Evolutionary conservation across 2,113 vertebrate genomes (phyloP).

Genomic region (Crocuta crocuta): DNA sequence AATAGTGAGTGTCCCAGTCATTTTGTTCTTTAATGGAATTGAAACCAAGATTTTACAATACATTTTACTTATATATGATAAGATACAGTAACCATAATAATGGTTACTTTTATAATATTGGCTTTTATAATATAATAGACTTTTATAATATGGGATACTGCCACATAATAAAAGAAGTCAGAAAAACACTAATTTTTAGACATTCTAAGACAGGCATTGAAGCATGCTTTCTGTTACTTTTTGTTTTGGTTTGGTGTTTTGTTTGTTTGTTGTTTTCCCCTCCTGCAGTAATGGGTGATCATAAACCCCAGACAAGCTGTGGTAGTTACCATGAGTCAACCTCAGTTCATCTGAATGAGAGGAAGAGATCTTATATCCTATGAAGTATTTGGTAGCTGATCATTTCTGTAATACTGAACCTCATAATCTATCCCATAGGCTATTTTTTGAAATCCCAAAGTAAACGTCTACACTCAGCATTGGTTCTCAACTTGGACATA

Average conservation of each 20-base stretch:
- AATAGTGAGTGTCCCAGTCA: not conserved
- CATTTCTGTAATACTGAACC: not conserved
- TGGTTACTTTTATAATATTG: not conserved
- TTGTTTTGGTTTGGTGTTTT: too few species aligned
- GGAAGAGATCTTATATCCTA: not conserved
- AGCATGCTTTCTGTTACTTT: not conserved
- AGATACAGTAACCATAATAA: not conserved
- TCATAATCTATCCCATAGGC: not conserved
- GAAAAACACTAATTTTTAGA: not conserved
- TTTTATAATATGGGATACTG: not conserved
- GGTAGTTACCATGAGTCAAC: not conserved
- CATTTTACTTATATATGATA: not conserved
- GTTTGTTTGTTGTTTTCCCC: not conserved
- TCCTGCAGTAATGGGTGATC: not conserved
- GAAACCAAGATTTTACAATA: not conserved
- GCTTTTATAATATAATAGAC: not conserved
- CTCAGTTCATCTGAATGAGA: not conserved
- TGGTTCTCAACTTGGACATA: not conserved
- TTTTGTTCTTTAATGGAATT: not conserved
- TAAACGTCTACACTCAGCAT: not conserved
- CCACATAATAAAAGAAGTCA: not conserved
- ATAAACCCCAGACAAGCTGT: not conserved
- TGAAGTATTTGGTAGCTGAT: not conserved
- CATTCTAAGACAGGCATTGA: not conserved
- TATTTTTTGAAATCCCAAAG: not conserved